Base-by-base conservation (phyloP, 2,113 vertebrate species). In the Baryphthengus martii region DNA sequence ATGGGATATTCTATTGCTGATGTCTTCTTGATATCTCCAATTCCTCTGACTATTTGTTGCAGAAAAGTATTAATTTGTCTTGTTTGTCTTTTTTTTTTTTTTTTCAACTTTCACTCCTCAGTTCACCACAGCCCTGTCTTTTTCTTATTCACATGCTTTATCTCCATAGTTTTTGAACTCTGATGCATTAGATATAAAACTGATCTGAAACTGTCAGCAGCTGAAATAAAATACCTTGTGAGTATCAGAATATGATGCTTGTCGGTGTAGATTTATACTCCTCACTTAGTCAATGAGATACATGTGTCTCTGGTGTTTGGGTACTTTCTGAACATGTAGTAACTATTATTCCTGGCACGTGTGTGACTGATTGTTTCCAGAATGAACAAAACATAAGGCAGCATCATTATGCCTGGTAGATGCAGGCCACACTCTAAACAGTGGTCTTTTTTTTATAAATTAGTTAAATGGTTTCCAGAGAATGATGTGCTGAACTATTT, bases 341-440 rank as follows among this genome's bases (percentile, higher is more conserved):
- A 81, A 95, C 92, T 96, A 67, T 93, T 96, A 91, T 77, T 94
- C 72, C 77, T 93, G 95, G 95, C 96, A 96, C 71, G 94, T 94
- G 96, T 96, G 96, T 79, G 89, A 86, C 94, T 96, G 97, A 97
- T 97, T 96, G 95, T 93, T 97, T 97, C 97, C 97, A 97, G 97
- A 97, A 94, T 62, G 94, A 95, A 53, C 72, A 88, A 93, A 95
- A 89, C 94, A 93, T 59, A 86, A 96, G 76, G 94, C 95, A 93
- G 74, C 63, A 93, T 70, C 86, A 70, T 95, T 97, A 95, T 59
- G 88, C 44, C 82, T 90, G 70, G 70, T 94, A 93, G 92, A 95
- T 74, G 70, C 88, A 93, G 94, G 49, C 91, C 78, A 90, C 89
- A 75, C 90, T 94, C 85, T 80, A 63, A 94, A 97, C 90, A 85